Evolutionary conservation across 92 coral and sea anemone genomes (phyloP).

Genomic region (Epizoanthus stellaris): DNA sequence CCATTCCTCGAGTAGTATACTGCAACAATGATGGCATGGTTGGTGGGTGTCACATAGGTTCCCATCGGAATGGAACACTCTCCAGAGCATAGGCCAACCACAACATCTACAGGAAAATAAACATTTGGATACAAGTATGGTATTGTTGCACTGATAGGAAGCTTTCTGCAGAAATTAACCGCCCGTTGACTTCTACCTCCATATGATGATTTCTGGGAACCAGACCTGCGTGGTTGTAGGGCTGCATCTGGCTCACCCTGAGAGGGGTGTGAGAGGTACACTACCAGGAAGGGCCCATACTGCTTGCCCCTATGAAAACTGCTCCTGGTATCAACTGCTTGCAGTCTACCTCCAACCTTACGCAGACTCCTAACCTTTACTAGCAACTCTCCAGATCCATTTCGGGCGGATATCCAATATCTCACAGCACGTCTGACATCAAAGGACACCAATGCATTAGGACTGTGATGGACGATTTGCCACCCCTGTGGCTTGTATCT

Average conservation of each 20-base stretch:
- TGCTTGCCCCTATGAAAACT: neutral
- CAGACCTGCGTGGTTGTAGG: neutral
- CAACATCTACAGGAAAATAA: neutral
- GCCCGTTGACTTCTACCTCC: neutral
- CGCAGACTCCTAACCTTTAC: neutral
- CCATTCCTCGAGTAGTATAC: no score
- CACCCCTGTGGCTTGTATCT: neutral
- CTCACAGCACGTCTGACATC: neutral
- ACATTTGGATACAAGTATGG: neutral
- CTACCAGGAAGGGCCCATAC: neutral
- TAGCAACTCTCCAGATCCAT: neutral
- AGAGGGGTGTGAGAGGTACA: neutral
- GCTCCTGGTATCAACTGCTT: neutral
- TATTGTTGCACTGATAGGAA: neutral
- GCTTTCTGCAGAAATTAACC: neutral
- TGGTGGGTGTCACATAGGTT: no score
- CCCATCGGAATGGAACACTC: no score
- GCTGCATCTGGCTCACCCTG: neutral
- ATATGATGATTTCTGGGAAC: neutral
- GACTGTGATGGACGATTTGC: neutral
- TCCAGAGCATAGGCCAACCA: no score
- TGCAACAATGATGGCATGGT: no score
- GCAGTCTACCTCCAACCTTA: neutral
- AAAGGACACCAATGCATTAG: neutral
- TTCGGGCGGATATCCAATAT: neutral